phyloP scores from a whole-genome alignment of 1,140 invertebrate species.

The Reticulitermes speratus region DNA sequence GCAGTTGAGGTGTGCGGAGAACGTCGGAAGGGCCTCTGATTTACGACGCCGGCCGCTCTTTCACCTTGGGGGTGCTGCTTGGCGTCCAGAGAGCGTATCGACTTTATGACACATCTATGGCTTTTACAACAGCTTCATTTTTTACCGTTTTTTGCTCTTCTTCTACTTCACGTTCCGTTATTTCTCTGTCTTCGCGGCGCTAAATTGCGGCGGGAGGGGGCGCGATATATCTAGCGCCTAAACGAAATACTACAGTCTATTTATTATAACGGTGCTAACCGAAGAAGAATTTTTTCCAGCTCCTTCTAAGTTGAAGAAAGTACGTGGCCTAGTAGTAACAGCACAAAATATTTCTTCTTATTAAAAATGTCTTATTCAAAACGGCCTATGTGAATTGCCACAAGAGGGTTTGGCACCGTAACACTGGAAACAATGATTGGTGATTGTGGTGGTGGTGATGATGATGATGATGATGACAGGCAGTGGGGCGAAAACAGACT shows the following conservation, averaged over 20 bases:
- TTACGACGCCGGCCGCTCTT: not conserved
- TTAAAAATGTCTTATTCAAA: too few relatives aligned
- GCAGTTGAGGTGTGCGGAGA: not conserved
- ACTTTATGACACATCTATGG: constrained; percentile 12
- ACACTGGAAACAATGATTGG: too few relatives aligned
- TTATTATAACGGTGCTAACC: not conserved
- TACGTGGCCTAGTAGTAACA: too few relatives aligned
- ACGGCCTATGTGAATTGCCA: too few relatives aligned
- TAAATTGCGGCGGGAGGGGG: not conserved
- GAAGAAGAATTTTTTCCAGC: not conserved
- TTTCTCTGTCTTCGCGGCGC: not conserved
- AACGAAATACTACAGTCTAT: not conserved
- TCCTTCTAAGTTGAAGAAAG: not conserved
- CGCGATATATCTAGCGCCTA: not conserved
- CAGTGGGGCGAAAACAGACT: too few relatives aligned
- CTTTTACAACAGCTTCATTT: constrained; percentile 9
- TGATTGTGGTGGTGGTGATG: too few relatives aligned
- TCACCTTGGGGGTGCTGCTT: not conserved
- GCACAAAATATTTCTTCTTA: too few relatives aligned
- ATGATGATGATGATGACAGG: too few relatives aligned
- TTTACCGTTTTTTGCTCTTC: not conserved
- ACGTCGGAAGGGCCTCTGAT: not conserved
- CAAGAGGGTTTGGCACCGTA: too few relatives aligned
- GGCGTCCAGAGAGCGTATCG: not conserved
- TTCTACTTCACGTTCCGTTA: not conserved